Evolutionary conservation across 2,797 vertebrate species (phyloP).

Genomic region (Enteromius afrohamiltoni): DNA sequence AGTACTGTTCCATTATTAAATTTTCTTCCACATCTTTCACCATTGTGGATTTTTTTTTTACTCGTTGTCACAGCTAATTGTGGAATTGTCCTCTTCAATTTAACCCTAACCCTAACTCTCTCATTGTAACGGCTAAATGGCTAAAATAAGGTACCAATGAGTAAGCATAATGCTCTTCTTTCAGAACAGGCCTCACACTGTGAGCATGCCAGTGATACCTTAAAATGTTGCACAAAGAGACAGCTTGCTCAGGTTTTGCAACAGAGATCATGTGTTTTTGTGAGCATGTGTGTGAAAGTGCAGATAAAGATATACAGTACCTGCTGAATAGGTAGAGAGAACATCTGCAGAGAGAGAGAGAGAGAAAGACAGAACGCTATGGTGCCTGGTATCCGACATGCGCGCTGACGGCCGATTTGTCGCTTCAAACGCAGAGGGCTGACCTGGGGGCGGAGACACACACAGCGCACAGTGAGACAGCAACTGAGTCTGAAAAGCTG

Average conservation of each 20-base stretch:
- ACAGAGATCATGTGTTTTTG: conserved; percentile 4
- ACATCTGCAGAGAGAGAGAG: conserved; percentile 34
- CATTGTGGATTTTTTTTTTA: too few species aligned
- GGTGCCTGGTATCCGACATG: conserved; percentile 46
- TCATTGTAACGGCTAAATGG: neutral
- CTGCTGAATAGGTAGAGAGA: conserved; percentile 30
- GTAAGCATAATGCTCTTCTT: neutral
- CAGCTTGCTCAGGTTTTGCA: neutral
- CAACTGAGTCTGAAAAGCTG: conserved; percentile 54
- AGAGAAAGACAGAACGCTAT: conserved; percentile 22
- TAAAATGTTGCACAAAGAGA: conserved; percentile 15
- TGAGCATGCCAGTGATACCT: neutral
- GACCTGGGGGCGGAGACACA: conserved; percentile 59
- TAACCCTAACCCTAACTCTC: too few species aligned
- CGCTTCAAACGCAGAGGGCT: conserved; percentile 61
- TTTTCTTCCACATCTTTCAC: neutral
- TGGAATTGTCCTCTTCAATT: neutral
- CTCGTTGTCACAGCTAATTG: neutral
- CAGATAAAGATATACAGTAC: conserved; percentile 47
- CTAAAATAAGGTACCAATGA: neutral
- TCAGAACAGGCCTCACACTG: neutral
- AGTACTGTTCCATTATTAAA: neutral
- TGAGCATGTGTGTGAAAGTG: conserved; percentile 3
- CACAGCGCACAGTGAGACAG: conserved; percentile 45
- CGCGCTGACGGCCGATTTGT: conserved; percentile 63